These are phyloP conservation scores for Muricea muricata DNA, from an alignment of 92 coral and sea anemone species.

Conservation along the genomic window DNA sequence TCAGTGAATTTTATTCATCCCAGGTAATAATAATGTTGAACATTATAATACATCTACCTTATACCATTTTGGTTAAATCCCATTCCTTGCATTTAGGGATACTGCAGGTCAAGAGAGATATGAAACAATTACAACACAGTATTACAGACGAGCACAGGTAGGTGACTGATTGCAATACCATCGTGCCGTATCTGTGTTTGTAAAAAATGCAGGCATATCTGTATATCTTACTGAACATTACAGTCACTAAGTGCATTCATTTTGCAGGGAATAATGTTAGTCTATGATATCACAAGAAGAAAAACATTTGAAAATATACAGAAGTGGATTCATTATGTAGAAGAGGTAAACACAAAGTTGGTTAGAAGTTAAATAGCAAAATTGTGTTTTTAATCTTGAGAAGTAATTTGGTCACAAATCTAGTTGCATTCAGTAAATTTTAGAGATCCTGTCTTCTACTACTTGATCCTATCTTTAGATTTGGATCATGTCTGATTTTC, in stretches of 20 bases:
- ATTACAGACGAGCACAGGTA: conserved; percentile 98
- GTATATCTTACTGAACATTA: background rate
- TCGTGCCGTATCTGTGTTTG: too few relatives aligned
- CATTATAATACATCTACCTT: background rate
- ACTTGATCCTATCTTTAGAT: too few relatives aligned
- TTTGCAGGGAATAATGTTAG: conserved; percentile 90
- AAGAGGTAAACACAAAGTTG: conserved; percentile 93
- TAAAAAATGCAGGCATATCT: too few relatives aligned
- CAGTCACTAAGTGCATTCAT: conserved; percentile 2
- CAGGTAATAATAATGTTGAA: too few relatives aligned
- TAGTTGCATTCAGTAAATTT: too few relatives aligned
- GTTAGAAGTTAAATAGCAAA: too few relatives aligned
- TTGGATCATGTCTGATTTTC: too few relatives aligned
- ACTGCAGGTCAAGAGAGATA: conserved; percentile 99
- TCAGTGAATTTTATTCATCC: background rate
- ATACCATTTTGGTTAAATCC: background rate
- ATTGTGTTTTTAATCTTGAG: too few relatives aligned
- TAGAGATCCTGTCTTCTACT: too few relatives aligned
- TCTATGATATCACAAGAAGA: conserved; percentile 95
- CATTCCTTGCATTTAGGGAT: too few relatives aligned
- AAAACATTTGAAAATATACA: conserved; percentile 88
- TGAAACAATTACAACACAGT: conserved; percentile 98
- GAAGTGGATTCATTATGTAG: conserved; percentile 98
- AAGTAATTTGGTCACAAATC: too few relatives aligned
- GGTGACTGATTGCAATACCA: background rate